phyloP scores from a whole-genome alignment of 2,797 vertebrate genomes.

The Acanthis flammea region DNA sequence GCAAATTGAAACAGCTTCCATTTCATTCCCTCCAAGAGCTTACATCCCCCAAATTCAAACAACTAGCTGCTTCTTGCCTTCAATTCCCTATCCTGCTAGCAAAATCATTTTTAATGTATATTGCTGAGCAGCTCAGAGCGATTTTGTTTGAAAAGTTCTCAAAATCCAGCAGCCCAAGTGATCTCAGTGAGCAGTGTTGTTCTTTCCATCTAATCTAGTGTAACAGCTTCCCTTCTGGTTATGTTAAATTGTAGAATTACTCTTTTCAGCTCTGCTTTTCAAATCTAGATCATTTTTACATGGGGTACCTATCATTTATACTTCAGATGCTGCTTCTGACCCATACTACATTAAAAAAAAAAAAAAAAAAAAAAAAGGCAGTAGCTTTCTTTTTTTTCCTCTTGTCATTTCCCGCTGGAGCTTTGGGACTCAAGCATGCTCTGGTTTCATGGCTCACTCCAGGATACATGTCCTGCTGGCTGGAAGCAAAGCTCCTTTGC shows the following conservation, averaged over 20 bases:
- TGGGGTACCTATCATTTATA: background rate
- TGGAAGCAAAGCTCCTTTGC: background rate
- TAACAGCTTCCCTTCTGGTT: background rate
- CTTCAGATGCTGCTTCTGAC: background rate
- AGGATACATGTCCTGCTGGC: background rate
- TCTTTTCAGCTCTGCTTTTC: background rate
- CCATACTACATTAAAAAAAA: background rate
- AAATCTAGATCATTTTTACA: background rate
- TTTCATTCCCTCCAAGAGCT: background rate
- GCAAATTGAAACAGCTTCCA: conserved; percentile 33
- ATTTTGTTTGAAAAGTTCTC: conserved; percentile 26
- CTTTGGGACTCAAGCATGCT: background rate
- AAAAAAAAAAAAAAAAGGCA: background rate
- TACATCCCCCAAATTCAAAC: conserved; percentile 8
- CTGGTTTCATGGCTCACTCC: background rate
- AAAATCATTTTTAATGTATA: background rate
- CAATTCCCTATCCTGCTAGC: background rate
- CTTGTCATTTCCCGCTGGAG: background rate
- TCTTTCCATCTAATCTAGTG: background rate
- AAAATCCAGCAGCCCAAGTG: background rate
- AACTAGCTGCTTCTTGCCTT: conserved; percentile 6
- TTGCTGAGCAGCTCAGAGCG: background rate
- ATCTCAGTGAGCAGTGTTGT: background rate
- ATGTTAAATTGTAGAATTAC: background rate
- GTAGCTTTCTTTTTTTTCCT: background rate